Base-by-base conservation (phyloP, 2,113 vertebrate species). In the Dissostichus mawsoni region DNA sequence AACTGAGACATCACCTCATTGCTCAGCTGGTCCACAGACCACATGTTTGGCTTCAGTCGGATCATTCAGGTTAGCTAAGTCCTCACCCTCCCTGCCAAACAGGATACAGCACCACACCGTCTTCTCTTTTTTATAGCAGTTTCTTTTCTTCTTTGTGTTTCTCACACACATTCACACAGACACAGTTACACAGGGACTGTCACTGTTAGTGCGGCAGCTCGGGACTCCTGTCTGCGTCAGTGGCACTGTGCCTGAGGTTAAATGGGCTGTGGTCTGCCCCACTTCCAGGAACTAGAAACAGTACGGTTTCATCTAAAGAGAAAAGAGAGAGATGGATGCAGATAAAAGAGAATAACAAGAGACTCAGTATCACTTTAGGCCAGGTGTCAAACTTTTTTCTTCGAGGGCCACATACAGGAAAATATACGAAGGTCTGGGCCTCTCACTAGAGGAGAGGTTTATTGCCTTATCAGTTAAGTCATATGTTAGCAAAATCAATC, bases 241-340 rank as follows among this genome's bases (percentile, higher is more conserved):
- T 82, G 78, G 48, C 3, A 61, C 80, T 84, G 74, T 79, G 90
- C 85, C 73, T 80, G 65, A 63, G 89, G 86, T 94, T 94, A 95
- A 94, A 93, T 94, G 88, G 89, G 87, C 92, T 95, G 93, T 89
- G 91, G 94, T 96, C 91, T 93, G 90, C 92, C 89, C 90, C 90
- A 94, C 94, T 96, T 96, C 95, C 93, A 94, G 94, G 93, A 96
- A 95, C 92, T 81, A 89, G 81, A 93, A 84, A 90, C 83, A 82
- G 80, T 69, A 77, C 59, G 86, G 93, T 95, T 95, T 95, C 94
- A 91, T 92, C 81, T 94, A 78, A 66, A 83, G 73, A 93, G 90
- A 84, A 86, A 67, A 59, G 76, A 89, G 47, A 89, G 73, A 85
- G 82, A 92, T 89, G 48, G 79, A 90, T 85, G 73, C 12, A 84